Base-by-base conservation (phyloP, 2,888 invertebrate genomes). In the Spilosoma lubricipeda region DNA sequence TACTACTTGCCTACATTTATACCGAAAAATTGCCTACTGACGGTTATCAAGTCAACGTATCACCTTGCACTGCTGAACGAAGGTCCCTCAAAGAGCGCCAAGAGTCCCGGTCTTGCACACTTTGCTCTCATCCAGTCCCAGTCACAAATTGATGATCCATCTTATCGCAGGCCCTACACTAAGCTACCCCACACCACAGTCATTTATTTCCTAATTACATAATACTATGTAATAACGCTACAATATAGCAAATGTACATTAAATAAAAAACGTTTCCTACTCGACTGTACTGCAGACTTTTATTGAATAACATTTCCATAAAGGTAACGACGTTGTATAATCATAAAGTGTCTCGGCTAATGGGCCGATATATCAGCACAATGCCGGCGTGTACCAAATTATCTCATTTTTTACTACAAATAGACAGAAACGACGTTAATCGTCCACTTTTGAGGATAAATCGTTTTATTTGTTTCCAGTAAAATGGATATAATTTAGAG, bases 281-380 rank as follows among this genome's bases (percentile, higher is more conserved):
- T 64, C 9, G 42, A 68, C 64, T 68, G 52, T 67, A 52, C 33
- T 56, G n/a, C 74, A 42, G 39, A 18, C 64, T 71, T 68, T 67
- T 74, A 71, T 74, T 74, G 67, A 82, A 82, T 83, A 82, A 78
- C 77, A 78, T 82, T 82, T 80, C 72, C 72, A 77, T 80, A 75
- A 77, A 83, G 80, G 78, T 70, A 69, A 74, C 74, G 70, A 74
- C 70, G 27, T 67, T 70, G 74, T 80, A 77, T 64, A 48, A 72
- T 73, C 72, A 82, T 82, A 81, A 83, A 83, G 74, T 76, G 73
- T 70, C 59, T 27, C 73, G 69, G 56, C 56, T 81, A 81, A 75
- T 81, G 81, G 67, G 77, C 69, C 74, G 64, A 78, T 80, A 77
- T 82, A 73, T 82, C 77, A 78, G 56, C 74, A 39, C 72, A 70